These are phyloP conservation scores for Helostoma temminkii DNA, from an alignment of 2,797 vertebrate species.

Conservation along the genomic window DNA sequence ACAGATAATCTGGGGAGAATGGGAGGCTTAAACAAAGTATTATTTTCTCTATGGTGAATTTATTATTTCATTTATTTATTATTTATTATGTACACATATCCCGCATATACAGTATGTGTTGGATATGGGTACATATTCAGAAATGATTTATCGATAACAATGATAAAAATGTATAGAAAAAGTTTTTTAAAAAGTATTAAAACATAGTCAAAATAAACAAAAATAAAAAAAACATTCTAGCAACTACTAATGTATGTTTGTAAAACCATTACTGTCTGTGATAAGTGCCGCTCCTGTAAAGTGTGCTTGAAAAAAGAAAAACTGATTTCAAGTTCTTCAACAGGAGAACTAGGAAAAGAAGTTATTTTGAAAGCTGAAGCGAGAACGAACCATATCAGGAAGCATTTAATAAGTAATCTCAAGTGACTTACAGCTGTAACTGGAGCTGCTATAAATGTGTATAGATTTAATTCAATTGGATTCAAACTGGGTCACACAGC, in stretches of 20 bases:
- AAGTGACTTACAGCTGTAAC: constrained; percentile 72
- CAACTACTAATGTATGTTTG: constrained; percentile 11
- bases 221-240: background rate
- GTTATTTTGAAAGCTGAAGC: constrained; percentile 51
- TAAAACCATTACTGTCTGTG: constrained; percentile 4
- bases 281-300: background rate
- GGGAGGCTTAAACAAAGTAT: background rate
- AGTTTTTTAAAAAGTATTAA: background rate
- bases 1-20: background rate
- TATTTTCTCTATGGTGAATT: background rate
- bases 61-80: no score
- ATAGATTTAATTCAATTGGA: constrained; percentile 74
- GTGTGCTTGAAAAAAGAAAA: constrained; percentile 6
- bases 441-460: constrained; percentile 70
- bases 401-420: constrained; percentile 68
- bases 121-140: background rate
- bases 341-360: constrained; percentile 39
- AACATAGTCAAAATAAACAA: background rate
- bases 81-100: no score
- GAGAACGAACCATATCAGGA: constrained; percentile 59
- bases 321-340: constrained; percentile 42
- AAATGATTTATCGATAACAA: no score
- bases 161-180: background rate
- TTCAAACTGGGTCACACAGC: constrained; percentile 78
- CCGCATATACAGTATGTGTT: no score